A percentile compares a stretch with the other conserved stretches of the same genome.
Evolutionary conservation across 2,113 vertebrate species (phyloP).

Genomic region (Oreochromis spilurus): DNA sequence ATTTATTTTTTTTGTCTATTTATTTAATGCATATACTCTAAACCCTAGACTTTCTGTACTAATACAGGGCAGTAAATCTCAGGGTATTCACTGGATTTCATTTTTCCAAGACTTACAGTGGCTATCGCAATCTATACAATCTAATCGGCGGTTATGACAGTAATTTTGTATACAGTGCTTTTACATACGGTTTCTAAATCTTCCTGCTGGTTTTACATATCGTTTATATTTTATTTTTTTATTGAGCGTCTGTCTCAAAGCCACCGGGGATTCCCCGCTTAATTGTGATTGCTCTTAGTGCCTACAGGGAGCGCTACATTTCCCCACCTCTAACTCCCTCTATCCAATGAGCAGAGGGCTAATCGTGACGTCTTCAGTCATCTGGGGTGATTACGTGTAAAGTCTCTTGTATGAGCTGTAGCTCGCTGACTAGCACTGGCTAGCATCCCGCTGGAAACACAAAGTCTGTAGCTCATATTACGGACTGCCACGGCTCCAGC

Average conservation of each 20-base stretch:
- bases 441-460: conserved; percentile 31
- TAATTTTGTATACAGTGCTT: background rate
- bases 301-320: background rate
- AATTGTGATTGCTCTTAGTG: background rate
- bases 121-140: background rate
- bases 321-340: background rate
- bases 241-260: background rate
- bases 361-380: conserved; percentile 42
- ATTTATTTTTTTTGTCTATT: background rate
- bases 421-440: conserved; percentile 30
- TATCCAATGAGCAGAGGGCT: conserved; percentile 5
- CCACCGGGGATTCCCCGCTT: background rate
- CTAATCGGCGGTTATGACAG: background rate
- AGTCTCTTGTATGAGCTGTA: conserved; percentile 18
- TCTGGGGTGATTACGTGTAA: conserved; percentile 62
- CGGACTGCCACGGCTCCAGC: background rate
- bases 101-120: background rate
- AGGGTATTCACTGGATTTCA: background rate
- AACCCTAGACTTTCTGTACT: background rate
- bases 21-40: background rate
- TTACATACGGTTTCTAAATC: background rate
- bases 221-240: background rate
- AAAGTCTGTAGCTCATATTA: rapidly evolving
- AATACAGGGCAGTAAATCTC: background rate
- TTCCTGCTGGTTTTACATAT: background rate